Evolutionary conservation across 2,113 vertebrate genomes (phyloP).

Genomic region (Oncorhynchus nerka): DNA sequence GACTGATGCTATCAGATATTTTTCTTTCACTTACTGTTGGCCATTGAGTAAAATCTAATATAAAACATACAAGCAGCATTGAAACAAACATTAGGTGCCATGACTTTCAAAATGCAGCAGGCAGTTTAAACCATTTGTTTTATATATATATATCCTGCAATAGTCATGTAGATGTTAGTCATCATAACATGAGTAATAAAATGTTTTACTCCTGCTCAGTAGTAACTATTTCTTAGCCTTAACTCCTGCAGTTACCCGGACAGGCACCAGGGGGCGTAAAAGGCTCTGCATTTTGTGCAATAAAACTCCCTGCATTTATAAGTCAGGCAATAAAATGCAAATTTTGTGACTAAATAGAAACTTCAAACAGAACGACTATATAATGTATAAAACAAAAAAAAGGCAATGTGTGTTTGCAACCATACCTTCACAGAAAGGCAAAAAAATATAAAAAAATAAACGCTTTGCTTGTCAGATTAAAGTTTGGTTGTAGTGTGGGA

Average conservation of each 20-base stretch:
- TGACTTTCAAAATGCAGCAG: constrained; percentile 76
- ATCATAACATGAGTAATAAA: constrained; percentile 70
- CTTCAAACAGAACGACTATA: constrained; percentile 31
- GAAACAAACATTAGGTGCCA: constrained; percentile 78
- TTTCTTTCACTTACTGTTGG: constrained; percentile 64
- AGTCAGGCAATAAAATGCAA: constrained; percentile 70
- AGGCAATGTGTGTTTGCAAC: constrained; percentile 50
- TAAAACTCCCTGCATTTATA: constrained; percentile 80
- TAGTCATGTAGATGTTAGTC: constrained; percentile 70
- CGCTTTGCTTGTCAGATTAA: constrained; percentile 62
- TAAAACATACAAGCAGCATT: constrained; percentile 83
- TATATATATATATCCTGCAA: constrained; percentile 64
- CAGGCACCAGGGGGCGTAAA: constrained; percentile 70
- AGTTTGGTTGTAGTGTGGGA: constrained; percentile 69
- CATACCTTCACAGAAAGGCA: constrained; percentile 43
- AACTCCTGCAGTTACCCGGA: constrained; percentile 73
- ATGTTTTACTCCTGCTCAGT: constrained; percentile 75
- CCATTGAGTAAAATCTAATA: constrained; percentile 63
- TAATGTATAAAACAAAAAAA: constrained; percentile 36
- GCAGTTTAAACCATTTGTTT: constrained; percentile 59
- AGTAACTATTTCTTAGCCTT: constrained; percentile 74
- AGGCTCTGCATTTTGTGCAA: constrained; percentile 79
- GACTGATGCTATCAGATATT: constrained; percentile 67
- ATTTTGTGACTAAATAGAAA: constrained; percentile 52
- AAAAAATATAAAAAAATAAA: constrained; percentile 15